Evolutionary conservation across 1,140 invertebrate genomes (phyloP).

Genomic region (Daktulosphaira vitifoliae): DNA sequence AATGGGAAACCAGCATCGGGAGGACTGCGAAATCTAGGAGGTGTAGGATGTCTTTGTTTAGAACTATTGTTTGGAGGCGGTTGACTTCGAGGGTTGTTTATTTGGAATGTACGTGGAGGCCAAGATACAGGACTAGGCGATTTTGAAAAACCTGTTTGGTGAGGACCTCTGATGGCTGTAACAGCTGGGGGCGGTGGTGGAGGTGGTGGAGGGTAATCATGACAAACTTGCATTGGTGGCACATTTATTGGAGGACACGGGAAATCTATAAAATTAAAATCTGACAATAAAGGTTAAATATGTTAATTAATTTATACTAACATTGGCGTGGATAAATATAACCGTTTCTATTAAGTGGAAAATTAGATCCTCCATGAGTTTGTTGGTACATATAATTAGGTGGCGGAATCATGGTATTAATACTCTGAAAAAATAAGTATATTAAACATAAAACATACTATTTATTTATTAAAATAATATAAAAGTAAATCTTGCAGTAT

Average conservation of each 20-base stretch:
- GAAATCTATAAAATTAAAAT: background rate
- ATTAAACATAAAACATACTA: background rate
- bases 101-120: constrained; percentile 11
- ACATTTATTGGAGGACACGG: constrained; percentile 24
- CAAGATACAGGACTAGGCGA: constrained; percentile 17
- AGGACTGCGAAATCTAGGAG: constrained; percentile 14
- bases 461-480: background rate
- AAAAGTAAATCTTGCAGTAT: too few relatives aligned
- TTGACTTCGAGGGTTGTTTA: constrained; percentile 20
- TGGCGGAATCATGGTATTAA: constrained; percentile 27
- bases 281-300: background rate
- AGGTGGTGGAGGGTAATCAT: constrained; percentile 19
- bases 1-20: constrained; percentile 9
- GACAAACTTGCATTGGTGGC: constrained; percentile 25
- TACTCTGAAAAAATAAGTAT: constrained; percentile 3
- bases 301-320: too few relatives aligned
- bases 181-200: constrained; percentile 3
- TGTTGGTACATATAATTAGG: constrained; percentile 30
- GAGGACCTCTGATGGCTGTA: constrained; percentile 6
- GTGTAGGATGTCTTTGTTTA: constrained; percentile 20
- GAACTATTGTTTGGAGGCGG: background rate
- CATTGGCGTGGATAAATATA: constrained; percentile 27
- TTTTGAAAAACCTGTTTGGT: constrained; percentile 12
- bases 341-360: constrained; percentile 13
- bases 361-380: constrained; percentile 24